phyloP scores from a whole-genome alignment of 2,888 invertebrate genomes.

The Mimumesa dahlbomi region DNA sequence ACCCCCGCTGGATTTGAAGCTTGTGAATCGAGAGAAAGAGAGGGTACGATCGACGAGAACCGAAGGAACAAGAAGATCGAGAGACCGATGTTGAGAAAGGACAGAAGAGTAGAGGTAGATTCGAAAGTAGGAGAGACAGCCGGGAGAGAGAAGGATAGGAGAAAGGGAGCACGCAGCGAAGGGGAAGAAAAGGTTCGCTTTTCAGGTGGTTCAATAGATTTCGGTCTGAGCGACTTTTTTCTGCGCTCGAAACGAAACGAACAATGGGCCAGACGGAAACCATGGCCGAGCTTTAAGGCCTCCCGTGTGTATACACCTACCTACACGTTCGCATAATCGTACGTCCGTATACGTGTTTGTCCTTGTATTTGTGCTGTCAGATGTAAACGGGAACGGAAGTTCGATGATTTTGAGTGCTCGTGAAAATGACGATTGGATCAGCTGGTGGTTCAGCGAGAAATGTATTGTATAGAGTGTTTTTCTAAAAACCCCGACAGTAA shows the following conservation, averaged over 20 bases:
- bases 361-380: not conserved
- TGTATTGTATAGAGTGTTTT: no score
- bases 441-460: conserved; percentile 7
- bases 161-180: conserved; percentile 44
- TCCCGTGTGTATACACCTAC: conserved; percentile 23
- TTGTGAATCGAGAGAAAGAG: conserved; percentile 14
- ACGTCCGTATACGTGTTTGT: not conserved
- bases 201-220: conserved; percentile 66
- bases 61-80: conserved; percentile 3
- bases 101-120: not conserved
- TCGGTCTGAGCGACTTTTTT: conserved; percentile 54
- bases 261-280: conserved; percentile 67
- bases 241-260: conserved; percentile 57
- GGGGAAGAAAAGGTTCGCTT: conserved; percentile 50
- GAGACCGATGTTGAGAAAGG: conserved; percentile 1
- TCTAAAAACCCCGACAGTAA: no score
- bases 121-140: conserved; percentile 4
- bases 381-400: conserved; percentile 37
- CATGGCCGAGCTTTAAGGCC: conserved; percentile 53
- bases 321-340: not conserved
- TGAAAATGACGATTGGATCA: conserved; percentile 36
- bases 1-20: conserved; percentile 35
- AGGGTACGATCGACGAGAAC: conserved; percentile 7
- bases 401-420: conserved; percentile 38
- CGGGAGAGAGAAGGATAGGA: conserved; percentile 27